phyloP scores from a whole-genome alignment of 2,888 invertebrate genomes.

The Drosophila lacicola region DNA sequence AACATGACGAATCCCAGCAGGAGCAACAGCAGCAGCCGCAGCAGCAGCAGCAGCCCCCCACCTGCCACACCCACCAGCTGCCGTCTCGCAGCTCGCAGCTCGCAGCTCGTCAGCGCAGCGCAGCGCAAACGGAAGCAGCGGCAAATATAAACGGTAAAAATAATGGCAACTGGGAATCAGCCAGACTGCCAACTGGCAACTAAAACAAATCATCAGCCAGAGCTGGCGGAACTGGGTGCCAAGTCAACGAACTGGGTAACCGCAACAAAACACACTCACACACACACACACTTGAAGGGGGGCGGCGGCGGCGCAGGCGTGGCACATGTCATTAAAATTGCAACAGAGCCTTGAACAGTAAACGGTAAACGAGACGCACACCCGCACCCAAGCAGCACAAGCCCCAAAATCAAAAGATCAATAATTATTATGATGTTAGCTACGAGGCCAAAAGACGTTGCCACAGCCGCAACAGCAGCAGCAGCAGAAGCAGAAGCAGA shows the following conservation, averaged over 20 bases:
- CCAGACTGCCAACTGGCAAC: conserved; percentile 49
- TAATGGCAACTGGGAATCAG: conserved; percentile 61
- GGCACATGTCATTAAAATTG: conserved; percentile 76
- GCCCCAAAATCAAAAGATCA: conserved; percentile 80
- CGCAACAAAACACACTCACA: conserved; percentile 54
- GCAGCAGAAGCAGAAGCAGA: conserved; percentile 4
- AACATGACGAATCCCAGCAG: conserved; percentile 51
- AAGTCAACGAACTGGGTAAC: conserved; percentile 79
- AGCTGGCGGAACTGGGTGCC: conserved; percentile 60
- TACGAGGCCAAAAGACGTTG: conserved; percentile 50
- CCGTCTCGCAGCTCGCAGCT: conserved; percentile 8
- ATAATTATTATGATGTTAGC: conserved; percentile 80
- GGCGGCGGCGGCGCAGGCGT: conserved; percentile 47
- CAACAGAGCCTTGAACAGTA: conserved; percentile 64
- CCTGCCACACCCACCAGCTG: neutral
- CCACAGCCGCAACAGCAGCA: conserved; percentile 36
- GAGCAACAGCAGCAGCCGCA: conserved; percentile 14
- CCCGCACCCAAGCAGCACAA: conserved; percentile 14
- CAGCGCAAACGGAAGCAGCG: conserved; percentile 54
- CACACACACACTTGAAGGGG: conserved; percentile 7
- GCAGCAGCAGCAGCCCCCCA: neutral
- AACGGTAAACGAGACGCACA: conserved; percentile 29
- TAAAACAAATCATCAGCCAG: conserved; percentile 69
- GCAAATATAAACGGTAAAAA: conserved; percentile 74
- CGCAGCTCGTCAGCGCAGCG: neutral